Evolutionary conservation across 2,797 vertebrate species (phyloP).

Genomic region (Sebastes minor): DNA sequence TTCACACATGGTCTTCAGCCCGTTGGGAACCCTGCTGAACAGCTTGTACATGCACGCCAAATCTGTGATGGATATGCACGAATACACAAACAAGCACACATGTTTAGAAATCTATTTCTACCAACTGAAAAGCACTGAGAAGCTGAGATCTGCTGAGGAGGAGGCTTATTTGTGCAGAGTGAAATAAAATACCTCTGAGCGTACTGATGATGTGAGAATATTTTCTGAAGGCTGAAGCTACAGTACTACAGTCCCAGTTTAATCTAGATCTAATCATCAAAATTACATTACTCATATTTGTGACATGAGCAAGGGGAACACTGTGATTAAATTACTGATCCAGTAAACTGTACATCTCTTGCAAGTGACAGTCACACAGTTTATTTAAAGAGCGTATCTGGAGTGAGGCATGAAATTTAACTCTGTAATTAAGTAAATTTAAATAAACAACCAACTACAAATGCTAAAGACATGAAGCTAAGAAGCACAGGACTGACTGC

Average conservation of each 20-base stretch:
- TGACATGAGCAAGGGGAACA: background rate
- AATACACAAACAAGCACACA: constrained; percentile 25
- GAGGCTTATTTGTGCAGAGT: background rate
- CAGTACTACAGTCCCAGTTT: background rate
- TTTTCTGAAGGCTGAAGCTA: background rate
- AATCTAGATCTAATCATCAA: background rate
- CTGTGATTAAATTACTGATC: background rate
- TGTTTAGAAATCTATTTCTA: background rate
- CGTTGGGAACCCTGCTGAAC: constrained; percentile 96
- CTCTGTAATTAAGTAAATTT: background rate
- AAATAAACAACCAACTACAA: background rate
- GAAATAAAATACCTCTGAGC: background rate
- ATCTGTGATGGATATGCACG: constrained; percentile 77
- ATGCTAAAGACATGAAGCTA: background rate
- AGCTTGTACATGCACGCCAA: constrained; percentile 98
- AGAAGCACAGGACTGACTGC: background rate
- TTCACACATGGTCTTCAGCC: constrained; percentile 98
- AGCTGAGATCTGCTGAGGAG: constrained; percentile 1
- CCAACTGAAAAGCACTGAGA: background rate
- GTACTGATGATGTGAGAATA: background rate
- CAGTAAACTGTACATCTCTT: background rate
- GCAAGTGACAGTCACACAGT: background rate
- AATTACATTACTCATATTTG: background rate
- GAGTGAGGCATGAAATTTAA: background rate
- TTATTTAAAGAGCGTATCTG: background rate